Percentiles rank a stretch among this genome's conserved stretches.
phyloP scores from a whole-genome alignment of 92 coral and sea anemone species.

The Epizoanthus stellaris region DNA sequence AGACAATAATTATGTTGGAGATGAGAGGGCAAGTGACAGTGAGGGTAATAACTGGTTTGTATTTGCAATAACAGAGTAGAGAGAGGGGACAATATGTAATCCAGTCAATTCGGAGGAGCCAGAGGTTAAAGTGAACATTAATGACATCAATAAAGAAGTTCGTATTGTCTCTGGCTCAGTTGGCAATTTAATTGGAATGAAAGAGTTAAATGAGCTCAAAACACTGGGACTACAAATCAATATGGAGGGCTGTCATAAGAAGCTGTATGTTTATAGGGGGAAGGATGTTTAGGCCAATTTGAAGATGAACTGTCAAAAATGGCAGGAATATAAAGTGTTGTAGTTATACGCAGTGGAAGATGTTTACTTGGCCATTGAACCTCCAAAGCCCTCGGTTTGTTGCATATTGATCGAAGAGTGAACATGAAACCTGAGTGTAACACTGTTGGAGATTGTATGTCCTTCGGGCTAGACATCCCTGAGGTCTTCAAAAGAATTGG shows the following conservation, averaged over 20 bases:
- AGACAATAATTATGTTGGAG: too few relatives aligned
- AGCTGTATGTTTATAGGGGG: conserved; percentile 46
- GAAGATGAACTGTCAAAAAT: conserved; percentile 5
- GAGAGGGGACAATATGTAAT: too few relatives aligned
- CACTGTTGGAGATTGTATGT: background rate
- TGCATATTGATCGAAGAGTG: conserved; percentile 34
- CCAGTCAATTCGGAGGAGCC: background rate
- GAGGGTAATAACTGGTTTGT: too few relatives aligned
- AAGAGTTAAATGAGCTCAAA: conserved; percentile 5
- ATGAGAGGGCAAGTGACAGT: too few relatives aligned
- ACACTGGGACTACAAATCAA: conserved; percentile 12
- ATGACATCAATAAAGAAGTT: background rate
- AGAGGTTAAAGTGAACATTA: background rate
- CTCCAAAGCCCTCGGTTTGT: conserved; percentile 20
- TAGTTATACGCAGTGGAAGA: conserved; percentile 29
- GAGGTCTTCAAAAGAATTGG: conserved; percentile 42
- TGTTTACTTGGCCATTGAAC: conserved; percentile 38
- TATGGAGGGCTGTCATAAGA: conserved; percentile 20
- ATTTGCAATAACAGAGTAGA: too few relatives aligned
- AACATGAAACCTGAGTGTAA: conserved; percentile 15
- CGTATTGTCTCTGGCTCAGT: conserved; percentile 40
- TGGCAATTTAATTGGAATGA: conserved; percentile 22
- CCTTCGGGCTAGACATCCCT: conserved; percentile 24
- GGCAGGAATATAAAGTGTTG: conserved; percentile 3
- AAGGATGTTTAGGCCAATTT: conserved; percentile 31